These are phyloP conservation scores for Anser cygnoides DNA, from an alignment of 2,113 vertebrate species.

Conservation along the genomic window DNA sequence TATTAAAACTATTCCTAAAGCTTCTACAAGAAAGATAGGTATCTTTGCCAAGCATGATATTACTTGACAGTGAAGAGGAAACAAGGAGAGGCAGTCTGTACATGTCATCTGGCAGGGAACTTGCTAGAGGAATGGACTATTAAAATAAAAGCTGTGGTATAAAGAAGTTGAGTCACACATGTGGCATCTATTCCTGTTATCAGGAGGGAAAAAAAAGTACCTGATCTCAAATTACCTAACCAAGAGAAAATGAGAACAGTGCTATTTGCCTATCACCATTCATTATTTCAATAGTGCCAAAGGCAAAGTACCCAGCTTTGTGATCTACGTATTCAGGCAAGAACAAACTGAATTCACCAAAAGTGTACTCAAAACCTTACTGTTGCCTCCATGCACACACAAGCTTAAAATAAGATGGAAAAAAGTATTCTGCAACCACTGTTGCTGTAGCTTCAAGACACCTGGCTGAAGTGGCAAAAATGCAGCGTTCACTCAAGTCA, in stretches of 20 bases:
- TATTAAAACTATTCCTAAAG: not conserved
- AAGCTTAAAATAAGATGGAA: not conserved
- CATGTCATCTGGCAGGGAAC: not conserved
- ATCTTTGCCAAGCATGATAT: not conserved
- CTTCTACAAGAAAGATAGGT: not conserved
- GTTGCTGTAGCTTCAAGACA: not conserved
- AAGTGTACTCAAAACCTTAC: not conserved
- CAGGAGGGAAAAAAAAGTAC: fast-evolving
- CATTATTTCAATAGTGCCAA: not conserved
- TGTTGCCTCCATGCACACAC: not conserved
- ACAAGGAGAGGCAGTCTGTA: not conserved
- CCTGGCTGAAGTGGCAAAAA: not conserved
- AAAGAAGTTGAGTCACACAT: not conserved
- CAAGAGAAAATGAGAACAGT: not conserved
- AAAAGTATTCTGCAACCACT: not conserved
- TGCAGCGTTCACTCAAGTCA: not conserved
- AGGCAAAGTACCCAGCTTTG: not conserved
- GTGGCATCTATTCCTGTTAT: constrained; percentile 12
- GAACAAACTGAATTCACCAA: not conserved
- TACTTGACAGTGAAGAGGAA: not conserved
- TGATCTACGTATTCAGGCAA: not conserved
- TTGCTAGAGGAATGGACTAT: not conserved
- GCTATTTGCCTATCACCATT: not conserved
- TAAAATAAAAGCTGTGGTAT: not conserved
- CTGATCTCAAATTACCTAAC: constrained; percentile 16